Conservation (phyloP, 2,888 invertebrate species). For the Stenchaetothrips biformis region DNA sequence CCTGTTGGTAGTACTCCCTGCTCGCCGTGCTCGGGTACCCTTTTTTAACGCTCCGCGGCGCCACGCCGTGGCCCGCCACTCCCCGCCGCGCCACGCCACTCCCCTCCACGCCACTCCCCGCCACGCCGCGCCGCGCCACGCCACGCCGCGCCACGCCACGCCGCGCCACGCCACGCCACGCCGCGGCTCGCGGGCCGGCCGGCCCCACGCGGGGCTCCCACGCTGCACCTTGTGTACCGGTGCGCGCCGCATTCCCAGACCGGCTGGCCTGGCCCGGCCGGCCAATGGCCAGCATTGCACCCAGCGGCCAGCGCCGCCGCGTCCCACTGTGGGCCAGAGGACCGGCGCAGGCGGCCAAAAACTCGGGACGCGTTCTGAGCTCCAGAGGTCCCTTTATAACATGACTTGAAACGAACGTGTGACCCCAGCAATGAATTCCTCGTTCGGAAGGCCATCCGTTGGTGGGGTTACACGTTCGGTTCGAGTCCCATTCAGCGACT, state of each 20-base stretch:
- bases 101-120: background rate
- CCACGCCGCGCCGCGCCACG: background rate
- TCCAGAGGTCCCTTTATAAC: too few relatives aligned
- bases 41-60: background rate
- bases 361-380: too few relatives aligned
- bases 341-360: too few relatives aligned
- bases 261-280: too few relatives aligned
- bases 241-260: background rate
- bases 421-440: too few relatives aligned
- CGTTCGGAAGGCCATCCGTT: too few relatives aligned
- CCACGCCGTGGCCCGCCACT: background rate
- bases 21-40: background rate
- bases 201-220: background rate
- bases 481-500: too few relatives aligned
- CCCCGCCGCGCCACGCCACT: background rate
- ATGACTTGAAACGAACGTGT: too few relatives aligned
- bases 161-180: too few relatives aligned
- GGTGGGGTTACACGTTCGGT: too few relatives aligned
- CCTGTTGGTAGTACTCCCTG: background rate
- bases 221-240: conserved; percentile 6
- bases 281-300: too few relatives aligned
- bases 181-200: background rate
- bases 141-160: background rate
- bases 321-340: background rate
- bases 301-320: background rate